Evolutionary conservation across 2,113 vertebrate genomes (phyloP).

Genomic region (Ailuropoda melanoleuca): DNA sequence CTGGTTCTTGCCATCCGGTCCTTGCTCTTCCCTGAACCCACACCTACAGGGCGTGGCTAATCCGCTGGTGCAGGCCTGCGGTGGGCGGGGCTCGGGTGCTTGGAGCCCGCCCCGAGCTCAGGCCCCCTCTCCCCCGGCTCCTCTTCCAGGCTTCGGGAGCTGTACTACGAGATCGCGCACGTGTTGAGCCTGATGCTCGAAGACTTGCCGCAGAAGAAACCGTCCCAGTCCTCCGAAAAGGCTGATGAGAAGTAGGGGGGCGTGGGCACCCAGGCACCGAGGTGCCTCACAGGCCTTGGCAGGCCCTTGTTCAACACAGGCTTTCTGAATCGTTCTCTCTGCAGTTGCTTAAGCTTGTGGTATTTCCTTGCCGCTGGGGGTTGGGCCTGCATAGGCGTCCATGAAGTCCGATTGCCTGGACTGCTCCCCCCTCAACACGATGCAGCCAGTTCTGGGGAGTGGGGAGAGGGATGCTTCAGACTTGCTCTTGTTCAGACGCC

Average conservation of each 20-base stretch:
- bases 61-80: fast-evolving
- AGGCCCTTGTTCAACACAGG: slow-evolving; percentile 24
- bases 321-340: neutral
- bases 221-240: fast-evolving
- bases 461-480: neutral
- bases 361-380: neutral
- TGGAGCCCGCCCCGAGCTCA: fast-evolving
- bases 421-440: fast-evolving
- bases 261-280: fast-evolving
- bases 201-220: neutral
- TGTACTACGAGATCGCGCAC: slow-evolving; percentile 21
- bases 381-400: neutral
- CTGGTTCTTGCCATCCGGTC: neutral
- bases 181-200: slow-evolving; percentile 59
- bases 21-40: neutral
- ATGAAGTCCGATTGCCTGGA: neutral
- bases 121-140: neutral
- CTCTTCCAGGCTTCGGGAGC: slow-evolving; percentile 77
- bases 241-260: neutral
- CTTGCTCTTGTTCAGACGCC: neutral
- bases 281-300: fast-evolving
- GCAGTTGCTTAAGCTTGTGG: neutral
- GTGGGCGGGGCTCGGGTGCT: fast-evolving
- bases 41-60: too few relatives aligned
- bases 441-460: neutral